Conservation (phyloP, 1,140 invertebrate genomes). For the Drosophila sp. region DNA sequence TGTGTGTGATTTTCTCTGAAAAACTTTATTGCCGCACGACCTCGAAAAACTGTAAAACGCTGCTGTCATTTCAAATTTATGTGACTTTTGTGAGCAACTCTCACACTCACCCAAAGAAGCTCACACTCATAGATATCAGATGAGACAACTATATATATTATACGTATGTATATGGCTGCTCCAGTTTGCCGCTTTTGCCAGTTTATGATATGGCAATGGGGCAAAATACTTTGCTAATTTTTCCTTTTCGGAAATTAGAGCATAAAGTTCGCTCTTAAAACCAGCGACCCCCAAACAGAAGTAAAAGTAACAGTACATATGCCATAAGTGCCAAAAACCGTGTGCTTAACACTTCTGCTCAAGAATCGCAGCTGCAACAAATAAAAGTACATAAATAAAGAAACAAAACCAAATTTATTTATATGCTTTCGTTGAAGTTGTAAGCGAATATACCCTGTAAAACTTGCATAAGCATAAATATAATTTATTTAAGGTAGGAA, state of each 20-base stretch:
- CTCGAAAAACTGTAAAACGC: conserved; percentile 78
- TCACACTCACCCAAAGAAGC: not conserved
- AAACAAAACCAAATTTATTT: conserved; percentile 59
- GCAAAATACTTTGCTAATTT: conserved; percentile 81
- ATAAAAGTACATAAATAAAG: conserved; percentile 24
- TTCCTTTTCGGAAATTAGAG: conserved; percentile 82
- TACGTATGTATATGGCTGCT: conserved; percentile 29
- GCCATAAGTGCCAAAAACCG: conserved; percentile 51
- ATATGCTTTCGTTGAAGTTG: conserved; percentile 70
- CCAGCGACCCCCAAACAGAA: conserved; percentile 37
- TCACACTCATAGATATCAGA: conserved; percentile 20
- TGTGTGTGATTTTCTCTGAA: conserved; percentile 16
- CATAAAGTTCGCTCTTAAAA: conserved; percentile 79
- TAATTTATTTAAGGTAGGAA: too few relatives aligned
- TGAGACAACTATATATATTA: not conserved
- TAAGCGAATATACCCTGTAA: conserved; percentile 28
- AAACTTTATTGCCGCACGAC: conserved; percentile 75
- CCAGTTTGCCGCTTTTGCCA: conserved; percentile 48
- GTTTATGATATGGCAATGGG: conserved; percentile 80
- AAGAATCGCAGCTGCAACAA: conserved; percentile 66
- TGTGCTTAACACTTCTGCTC: conserved; percentile 73
- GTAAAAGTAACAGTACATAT: conserved; percentile 30
- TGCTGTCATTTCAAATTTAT: conserved; percentile 82
- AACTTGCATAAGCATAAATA: not conserved
- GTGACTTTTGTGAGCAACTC: conserved; percentile 77